Percentiles rank a stretch among this genome's conserved stretches.
Conservation (phyloP, 2,888 invertebrate species). For the Ormyrus thymus region DNA sequence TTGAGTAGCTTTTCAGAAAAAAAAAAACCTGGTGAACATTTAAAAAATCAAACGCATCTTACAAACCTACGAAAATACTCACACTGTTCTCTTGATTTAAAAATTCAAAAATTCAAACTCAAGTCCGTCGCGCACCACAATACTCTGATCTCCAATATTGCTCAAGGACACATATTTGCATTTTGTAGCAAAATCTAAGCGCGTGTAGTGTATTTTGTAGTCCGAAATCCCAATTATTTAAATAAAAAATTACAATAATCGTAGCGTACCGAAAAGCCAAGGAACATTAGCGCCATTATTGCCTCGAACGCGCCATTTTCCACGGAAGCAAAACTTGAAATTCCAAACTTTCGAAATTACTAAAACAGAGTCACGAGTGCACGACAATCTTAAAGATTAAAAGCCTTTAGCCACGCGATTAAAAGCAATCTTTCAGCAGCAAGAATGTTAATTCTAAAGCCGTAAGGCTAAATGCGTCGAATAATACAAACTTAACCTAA, state of each 20-base stretch:
- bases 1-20: neutral
- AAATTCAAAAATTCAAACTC: slow-evolving; percentile 74
- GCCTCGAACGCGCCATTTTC: slow-evolving; percentile 74
- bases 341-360: slow-evolving; percentile 30
- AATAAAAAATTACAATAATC: slow-evolving; percentile 62
- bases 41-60: slow-evolving; percentile 38
- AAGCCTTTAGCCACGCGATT: neutral
- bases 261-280: slow-evolving; percentile 60
- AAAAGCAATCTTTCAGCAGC: neutral
- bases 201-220: slow-evolving; percentile 4
- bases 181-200: neutral
- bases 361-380: neutral
- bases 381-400: neutral
- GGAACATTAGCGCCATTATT: slow-evolving; percentile 74
- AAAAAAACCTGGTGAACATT: slow-evolving; percentile 6
- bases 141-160: too few species aligned
- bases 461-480: slow-evolving; percentile 21
- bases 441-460: neutral
- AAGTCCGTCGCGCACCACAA: neutral
- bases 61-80: slow-evolving; percentile 22
- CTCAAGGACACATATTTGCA: neutral
- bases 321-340: slow-evolving; percentile 61
- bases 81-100: slow-evolving; percentile 64
- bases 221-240: slow-evolving; percentile 59
- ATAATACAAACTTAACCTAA: slow-evolving; percentile 67